Conservation (phyloP, 2,113 vertebrate species). For the Grammomys dolichurus region DNA sequence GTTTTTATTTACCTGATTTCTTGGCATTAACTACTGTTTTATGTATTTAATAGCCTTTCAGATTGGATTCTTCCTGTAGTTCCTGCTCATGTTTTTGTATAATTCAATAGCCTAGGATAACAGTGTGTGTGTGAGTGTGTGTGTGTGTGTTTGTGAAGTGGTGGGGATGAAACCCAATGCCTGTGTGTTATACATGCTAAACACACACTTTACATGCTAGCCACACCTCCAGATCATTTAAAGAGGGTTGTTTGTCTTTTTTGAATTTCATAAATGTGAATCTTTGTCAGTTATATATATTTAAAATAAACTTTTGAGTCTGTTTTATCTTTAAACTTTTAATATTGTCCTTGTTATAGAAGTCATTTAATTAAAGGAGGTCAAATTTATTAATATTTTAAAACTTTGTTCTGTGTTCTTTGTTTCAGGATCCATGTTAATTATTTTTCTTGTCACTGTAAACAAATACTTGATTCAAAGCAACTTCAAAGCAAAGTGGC, state of each 20-base stretch:
- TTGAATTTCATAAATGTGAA: background rate
- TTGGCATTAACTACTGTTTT: background rate
- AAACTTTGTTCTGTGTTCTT: background rate
- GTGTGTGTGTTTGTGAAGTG: background rate
- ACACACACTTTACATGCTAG: background rate
- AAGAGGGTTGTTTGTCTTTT: background rate
- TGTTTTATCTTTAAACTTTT: constrained; percentile 33
- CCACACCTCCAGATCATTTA: background rate
- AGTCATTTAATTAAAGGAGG: constrained; percentile 34
- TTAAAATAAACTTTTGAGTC: background rate
- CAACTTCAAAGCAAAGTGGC: background rate
- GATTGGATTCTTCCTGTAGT: background rate
- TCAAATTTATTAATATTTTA: constrained; percentile 8
- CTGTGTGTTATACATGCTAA: background rate
- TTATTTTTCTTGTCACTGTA: background rate
- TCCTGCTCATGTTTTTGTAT: background rate
- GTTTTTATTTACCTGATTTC: background rate
- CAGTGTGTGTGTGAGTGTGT: no score
- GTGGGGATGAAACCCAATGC: background rate
- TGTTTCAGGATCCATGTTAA: background rate
- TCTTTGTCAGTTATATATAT: constrained; percentile 22
- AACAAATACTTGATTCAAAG: background rate
- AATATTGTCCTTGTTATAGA: background rate
- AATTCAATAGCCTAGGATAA: background rate
- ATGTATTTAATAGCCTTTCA: background rate